These are phyloP conservation scores for Copidosoma aretas DNA, from an alignment of 2,888 invertebrate genomes.

Conservation along the genomic window DNA sequence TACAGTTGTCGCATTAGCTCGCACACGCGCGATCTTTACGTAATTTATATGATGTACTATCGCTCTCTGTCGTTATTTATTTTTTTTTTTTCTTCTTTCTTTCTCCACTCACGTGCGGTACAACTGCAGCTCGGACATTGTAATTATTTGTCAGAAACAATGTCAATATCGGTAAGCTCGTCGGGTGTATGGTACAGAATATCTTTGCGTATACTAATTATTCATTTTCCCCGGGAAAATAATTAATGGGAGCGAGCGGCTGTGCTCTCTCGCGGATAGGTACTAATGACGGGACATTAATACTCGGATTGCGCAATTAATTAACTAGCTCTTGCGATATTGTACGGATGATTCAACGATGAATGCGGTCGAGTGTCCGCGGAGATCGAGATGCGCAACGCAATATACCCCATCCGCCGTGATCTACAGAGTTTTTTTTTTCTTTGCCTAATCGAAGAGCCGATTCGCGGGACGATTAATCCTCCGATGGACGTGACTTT, in stretches of 20 bases:
- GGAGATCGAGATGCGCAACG: background rate
- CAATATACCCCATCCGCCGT: background rate
- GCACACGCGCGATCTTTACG: no score
- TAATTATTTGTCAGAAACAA: constrained; percentile 15
- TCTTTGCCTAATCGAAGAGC: background rate
- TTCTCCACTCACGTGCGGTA: no score
- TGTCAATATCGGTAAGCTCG: constrained; percentile 25
- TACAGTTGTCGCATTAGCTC: background rate
- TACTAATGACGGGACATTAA: constrained; percentile 22
- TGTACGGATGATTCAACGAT: constrained; percentile 26
- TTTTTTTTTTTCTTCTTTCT: no score
- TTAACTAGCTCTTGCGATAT: constrained; percentile 23
- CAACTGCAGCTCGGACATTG: background rate
- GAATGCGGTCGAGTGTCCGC: background rate
- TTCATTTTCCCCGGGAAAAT: constrained; percentile 5
- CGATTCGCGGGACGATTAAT: background rate
- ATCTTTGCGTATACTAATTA: constrained; percentile 2
- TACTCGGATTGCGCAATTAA: constrained; percentile 16
- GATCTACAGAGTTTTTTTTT: background rate
- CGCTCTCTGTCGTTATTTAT: no score
- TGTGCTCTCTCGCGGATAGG: constrained; percentile 5
- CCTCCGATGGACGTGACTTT: no score
- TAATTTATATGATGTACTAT: no score
- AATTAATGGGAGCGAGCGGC: background rate
- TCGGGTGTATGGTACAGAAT: no score